Evolutionary conservation across 1,140 invertebrate genomes (phyloP), one percentile per base, ranked within the genome.

Genomic region (Sycobia sp.): DNA sequence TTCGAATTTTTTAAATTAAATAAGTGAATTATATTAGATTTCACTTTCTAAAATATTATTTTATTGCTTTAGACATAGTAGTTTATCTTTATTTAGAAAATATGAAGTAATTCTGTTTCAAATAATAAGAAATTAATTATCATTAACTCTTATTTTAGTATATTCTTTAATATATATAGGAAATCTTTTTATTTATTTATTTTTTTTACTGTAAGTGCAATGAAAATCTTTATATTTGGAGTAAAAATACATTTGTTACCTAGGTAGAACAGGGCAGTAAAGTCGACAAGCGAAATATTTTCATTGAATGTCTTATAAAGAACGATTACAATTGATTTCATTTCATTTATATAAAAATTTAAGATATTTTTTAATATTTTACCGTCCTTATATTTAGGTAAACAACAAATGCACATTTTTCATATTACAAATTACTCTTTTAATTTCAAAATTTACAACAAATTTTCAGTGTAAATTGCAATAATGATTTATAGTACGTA

Each of bases 391-490:
- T 46, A 46, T 18, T 25, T 41, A 62, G n/a, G 39, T 38, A 41
- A 54, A 55, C 9, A 62, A 62, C 25, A 55, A 57, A 67, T 53
- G 67, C 51, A 59, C 58, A 65, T 63, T 60, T 66, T 56, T 46
- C 51, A 64, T 39, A 68, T 62, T 68, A 68, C 58, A 67, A 34
- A 61, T 55, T 47, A 16, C 23, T 56, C 16, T 46, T 56, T 41
- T 50, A 53, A 49, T 66, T 47, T 39, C 18, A 41, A 16, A 36
- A 50, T 54, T 59, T 50, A 53, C 25, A 54, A 46, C 18, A 51
- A 41, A 58, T 54, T 20, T 65, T 36, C 7, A 38, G 13, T 32
- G 38, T n/a, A n/a, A n/a, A 32, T 7, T 32, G 29, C 29, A 32
- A 7, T 32, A 11, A 7, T 32, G 29, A 7, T 38, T 41, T 46